phyloP scores from a whole-genome alignment of 2,888 invertebrate genomes.

The Lamellibrachia columna region DNA sequence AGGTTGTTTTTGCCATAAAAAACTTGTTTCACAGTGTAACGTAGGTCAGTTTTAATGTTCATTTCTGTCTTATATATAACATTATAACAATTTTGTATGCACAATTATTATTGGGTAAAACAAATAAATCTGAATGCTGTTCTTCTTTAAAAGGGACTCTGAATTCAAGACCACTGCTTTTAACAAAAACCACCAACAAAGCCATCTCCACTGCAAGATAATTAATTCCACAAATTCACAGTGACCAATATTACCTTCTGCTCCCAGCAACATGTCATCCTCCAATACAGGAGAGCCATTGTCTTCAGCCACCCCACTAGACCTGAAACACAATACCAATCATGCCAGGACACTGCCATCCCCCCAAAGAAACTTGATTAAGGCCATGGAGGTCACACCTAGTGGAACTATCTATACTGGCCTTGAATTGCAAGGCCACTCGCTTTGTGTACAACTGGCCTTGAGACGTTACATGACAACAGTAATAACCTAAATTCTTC shows the following conservation, averaged over 20 bases:
- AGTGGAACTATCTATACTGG: no score
- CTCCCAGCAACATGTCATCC: neutral
- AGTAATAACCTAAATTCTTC: neutral
- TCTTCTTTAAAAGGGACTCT: neutral
- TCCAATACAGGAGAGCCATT: neutral
- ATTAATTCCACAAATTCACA: neutral
- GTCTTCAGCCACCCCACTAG: neutral
- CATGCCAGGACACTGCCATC: neutral
- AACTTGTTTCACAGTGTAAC: no score
- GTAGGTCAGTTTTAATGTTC: no score
- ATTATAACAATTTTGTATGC: no score
- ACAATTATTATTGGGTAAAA: no score
- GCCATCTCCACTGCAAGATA: neutral
- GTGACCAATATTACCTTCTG: neutral
- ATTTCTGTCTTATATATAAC: no score
- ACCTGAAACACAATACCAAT: neutral
- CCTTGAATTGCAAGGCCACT: no score
- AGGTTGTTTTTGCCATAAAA: no score
- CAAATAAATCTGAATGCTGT: no score
- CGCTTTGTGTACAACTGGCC: neutral
- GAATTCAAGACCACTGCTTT: neutral
- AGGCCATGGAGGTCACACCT: no score
- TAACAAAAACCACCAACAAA: neutral
- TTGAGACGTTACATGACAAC: neutral
- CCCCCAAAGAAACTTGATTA: neutral